Conservation (phyloP, 2,888 invertebrate genomes). For the Brenthis ino region DNA sequence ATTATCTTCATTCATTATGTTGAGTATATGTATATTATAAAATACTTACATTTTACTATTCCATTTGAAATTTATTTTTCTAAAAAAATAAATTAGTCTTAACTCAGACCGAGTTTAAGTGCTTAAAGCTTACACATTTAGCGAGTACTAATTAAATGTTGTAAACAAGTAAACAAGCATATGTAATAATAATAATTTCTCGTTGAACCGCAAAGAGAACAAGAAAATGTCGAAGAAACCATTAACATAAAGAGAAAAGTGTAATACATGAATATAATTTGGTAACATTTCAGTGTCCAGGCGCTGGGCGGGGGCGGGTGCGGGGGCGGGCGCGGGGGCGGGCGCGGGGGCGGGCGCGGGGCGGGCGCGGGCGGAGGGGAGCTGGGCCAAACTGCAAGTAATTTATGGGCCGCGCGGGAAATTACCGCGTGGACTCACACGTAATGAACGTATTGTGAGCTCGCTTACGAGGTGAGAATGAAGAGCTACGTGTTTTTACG, state of each 20-base stretch:
- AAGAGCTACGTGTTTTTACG: conserved; percentile 14
- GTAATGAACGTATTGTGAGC: conserved; percentile 46
- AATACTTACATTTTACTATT: no score
- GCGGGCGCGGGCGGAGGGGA: neutral
- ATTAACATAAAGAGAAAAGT: conserved; percentile 11
- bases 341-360: conserved; percentile 12
- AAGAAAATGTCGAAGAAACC: neutral
- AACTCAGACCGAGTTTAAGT: no score
- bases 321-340: neutral
- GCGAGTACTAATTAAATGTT: no score
- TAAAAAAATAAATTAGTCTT: no score
- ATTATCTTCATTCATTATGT: no score
- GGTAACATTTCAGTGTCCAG: conserved; percentile 7
- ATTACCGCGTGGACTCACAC: conserved; percentile 46
- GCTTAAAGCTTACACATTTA: no score
- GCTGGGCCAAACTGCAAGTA: conserved; percentile 37
- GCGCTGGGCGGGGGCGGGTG: conserved; percentile 5
- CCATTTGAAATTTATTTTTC: no score
- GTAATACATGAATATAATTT: conserved; percentile 2
- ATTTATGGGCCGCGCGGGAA: conserved; percentile 53
- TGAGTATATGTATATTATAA: no score
- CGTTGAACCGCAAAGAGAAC: no score
- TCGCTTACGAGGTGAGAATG: conserved; percentile 35
- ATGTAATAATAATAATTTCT: neutral
- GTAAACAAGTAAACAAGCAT: no score